Percentiles rank a stretch among this genome's conserved stretches.
Evolutionary conservation across 2,888 invertebrate species (phyloP).

Genomic region (Mesorhabditis belari): DNA sequence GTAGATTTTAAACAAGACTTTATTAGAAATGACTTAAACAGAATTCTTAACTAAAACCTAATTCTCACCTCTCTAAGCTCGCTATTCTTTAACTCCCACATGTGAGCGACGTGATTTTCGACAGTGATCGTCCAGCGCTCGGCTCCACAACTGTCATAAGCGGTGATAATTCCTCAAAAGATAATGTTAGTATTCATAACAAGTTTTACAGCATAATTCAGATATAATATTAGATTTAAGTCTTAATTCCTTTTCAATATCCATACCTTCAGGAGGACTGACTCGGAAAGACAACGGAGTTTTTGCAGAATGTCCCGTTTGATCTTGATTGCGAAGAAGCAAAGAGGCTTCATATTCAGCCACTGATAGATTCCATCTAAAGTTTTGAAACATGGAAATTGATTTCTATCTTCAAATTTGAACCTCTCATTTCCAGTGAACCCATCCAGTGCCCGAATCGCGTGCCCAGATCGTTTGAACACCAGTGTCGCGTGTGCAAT

Average conservation of each 20-base stretch:
- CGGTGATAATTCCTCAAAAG: constrained; percentile 17
- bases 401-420: not conserved
- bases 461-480: constrained; percentile 74
- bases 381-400: not conserved
- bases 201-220: too few relatives aligned
- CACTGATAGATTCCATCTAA: constrained; percentile 40
- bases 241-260: not conserved
- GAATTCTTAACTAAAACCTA: not conserved
- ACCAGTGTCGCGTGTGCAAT: constrained; percentile 64
- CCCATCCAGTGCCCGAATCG: constrained; percentile 81
- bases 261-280: not conserved
- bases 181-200: not conserved
- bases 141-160: constrained; percentile 10
- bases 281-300: not conserved
- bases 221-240: not conserved
- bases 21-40: not conserved
- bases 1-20: not conserved
- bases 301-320: not conserved
- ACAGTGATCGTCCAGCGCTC: constrained; percentile 22
- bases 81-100: constrained; percentile 20
- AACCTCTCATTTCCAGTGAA: constrained; percentile 76
- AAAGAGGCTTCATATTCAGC: constrained; percentile 23
- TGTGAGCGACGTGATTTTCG: constrained; percentile 25
- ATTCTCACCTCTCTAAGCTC: constrained; percentile 16
- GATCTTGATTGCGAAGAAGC: not conserved